Evolutionary conservation across 2,888 invertebrate species (phyloP), one percentile per base, ranked within the genome.

Genomic region (Cenopis cana): DNA sequence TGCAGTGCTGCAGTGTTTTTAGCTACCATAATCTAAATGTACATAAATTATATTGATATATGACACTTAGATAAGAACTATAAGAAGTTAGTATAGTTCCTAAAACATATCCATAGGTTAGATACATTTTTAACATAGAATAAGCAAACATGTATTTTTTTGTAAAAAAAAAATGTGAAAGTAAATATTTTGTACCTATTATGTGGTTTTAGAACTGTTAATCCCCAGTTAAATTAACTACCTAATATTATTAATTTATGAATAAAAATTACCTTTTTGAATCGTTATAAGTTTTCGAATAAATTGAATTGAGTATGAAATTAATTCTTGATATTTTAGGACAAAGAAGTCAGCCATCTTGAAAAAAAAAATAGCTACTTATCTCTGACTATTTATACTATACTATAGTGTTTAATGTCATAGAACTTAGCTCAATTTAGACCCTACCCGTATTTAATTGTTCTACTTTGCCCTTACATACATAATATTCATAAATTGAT

Each of bases 31-130:
- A 14, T 20, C 33, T 50, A 38, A 9, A 46, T 56, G 11, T 46
- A 49, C 36, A 57, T 20, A 29, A 57, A 17, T 9, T 20, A 10
- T 57, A 38, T n/a, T 17, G 33, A 33, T 12, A 12, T 20, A 20
- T 4, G 14, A 10, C 10, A 24, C 18, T 52, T 50, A 20, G 24
- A 33, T 49, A 29, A 52, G 5, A 18, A 18, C 20, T 64, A 33
- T 49, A 29, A 52, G 5, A 18, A 18, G 36, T 64, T 54, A 64
- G 52, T 11, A 20, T 54, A 64, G 54, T 64, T 54, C 54, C 64
- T 38, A 54, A 52, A 54, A 54, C 64, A 54, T 64, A 64, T 64
- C 52, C 24, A 24, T 64, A 64, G 38, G 36, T 9, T 52, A 20
- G 1, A 52, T 1, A n/a, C 9, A 9, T 64, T 20, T n/a, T 17